These are phyloP conservation scores for Melikaiella ostensackeni DNA, from an alignment of 2,888 invertebrate genomes.

Conservation along the genomic window DNA sequence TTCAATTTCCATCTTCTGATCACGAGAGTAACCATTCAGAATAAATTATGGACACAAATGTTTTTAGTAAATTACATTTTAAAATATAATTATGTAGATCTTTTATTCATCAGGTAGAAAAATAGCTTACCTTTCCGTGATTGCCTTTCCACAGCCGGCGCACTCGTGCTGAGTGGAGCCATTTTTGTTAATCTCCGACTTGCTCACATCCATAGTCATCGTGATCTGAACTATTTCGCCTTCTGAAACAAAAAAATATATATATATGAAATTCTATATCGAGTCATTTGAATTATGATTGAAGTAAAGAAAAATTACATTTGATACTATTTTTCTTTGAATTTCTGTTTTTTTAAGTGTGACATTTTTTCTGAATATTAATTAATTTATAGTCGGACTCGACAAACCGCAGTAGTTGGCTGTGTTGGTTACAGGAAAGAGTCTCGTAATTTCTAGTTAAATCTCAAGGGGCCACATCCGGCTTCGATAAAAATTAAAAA, in stretches of 20 bases:
- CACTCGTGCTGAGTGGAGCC: slow-evolving; percentile 85
- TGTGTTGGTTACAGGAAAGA: slow-evolving; percentile 5
- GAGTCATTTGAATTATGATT: no score
- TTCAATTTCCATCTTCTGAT: not conserved
- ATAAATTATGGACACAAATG: slow-evolving; percentile 18
- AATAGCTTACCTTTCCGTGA: slow-evolving; percentile 84
- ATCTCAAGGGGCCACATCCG: slow-evolving; percentile 15
- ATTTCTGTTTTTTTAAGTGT: not conserved
- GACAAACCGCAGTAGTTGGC: slow-evolving; percentile 6
- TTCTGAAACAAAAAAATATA: slow-evolving; percentile 62
- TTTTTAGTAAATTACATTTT: slow-evolving; percentile 38
- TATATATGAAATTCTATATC: slow-evolving; percentile 3
- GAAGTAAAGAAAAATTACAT: no score
- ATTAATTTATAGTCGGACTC: slow-evolving; percentile 10
- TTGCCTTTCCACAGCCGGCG: slow-evolving; percentile 96
- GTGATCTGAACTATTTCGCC: slow-evolving; percentile 77
- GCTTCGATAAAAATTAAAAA: slow-evolving; percentile 37
- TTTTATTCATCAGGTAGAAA: slow-evolving; percentile 40
- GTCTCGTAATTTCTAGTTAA: slow-evolving; percentile 26
- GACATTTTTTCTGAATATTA: not conserved
- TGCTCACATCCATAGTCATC: slow-evolving; percentile 94
- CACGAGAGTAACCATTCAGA: not conserved
- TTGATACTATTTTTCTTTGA: no score
- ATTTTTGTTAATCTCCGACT: slow-evolving; percentile 82
- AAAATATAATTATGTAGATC: slow-evolving; percentile 29